Base-by-base conservation (phyloP, 1,140 invertebrate genomes). In the Lordiphosa collinella region DNA sequence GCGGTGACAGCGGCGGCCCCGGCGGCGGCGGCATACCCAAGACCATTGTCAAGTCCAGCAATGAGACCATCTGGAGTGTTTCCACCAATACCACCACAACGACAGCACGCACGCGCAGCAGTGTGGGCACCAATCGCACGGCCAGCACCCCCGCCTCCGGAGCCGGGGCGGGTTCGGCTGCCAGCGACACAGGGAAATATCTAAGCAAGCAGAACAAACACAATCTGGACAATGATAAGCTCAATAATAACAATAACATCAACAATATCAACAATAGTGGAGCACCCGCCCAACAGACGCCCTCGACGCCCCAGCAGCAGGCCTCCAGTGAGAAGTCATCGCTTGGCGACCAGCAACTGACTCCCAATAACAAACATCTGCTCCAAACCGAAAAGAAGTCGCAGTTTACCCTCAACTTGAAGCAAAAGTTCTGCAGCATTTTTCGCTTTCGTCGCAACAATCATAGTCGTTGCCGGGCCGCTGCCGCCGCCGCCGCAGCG, bases 401-500 rank as follows among this genome's bases (percentile, higher is more conserved):
- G 5, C 89, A 90, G 56, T 87, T 89, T 47, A 89, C 85, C 48
- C 89, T 93, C 37, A 94, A 93, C 89, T 91, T 96, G n/a, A 95
- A 95, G 87, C 94, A 95, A 84, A 95, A 94, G n/a, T 91, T 96
- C 60, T 95, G 94, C 89, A 95, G 94, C 89, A 92, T 96, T 75
- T 95, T 95, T 86, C 92, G 93, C 67, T 94, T 95, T 87, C 92
- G 92, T 41, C 90, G 74, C 8, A 91, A 67, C 60, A 91, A 72
- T 73, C 90, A 85, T 41, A 85, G 41, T 71, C 85, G 91, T 31
- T 90, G 62, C 41, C 74, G 86, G 1, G 35, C 9, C 7, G 48
- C 35, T 25, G 25, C 50, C 22, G 53, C 14, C 38, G 25, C 44
- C 1, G 18, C 66, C 5, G 43, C 55, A 3, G 46, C 31, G 8